phyloP scores from a whole-genome alignment of 53 echinoderm and acorn worm genomes.

The Temnopleurus reevesii region DNA sequence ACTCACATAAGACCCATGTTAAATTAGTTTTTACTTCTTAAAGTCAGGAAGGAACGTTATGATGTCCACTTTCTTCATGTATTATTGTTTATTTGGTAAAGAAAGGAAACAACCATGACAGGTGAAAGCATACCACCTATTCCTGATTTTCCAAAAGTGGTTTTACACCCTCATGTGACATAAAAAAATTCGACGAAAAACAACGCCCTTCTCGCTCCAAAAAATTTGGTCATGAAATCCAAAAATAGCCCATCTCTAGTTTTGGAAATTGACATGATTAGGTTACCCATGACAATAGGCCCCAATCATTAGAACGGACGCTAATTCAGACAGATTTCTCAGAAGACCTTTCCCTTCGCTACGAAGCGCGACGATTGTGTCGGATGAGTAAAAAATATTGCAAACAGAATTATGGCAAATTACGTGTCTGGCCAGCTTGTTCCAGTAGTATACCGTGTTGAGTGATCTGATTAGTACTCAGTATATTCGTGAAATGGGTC shows the following conservation, averaged over 20 bases:
- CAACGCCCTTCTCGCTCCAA: too few relatives aligned
- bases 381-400: neutral
- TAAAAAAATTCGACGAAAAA: too few relatives aligned
- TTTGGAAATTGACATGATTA: neutral
- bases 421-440: neutral
- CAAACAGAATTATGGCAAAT: neutral
- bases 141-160: too few relatives aligned
- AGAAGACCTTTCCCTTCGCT: neutral
- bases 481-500: neutral
- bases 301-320: neutral
- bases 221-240: neutral
- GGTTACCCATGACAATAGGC: conserved; percentile 12
- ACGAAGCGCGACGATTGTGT: neutral
- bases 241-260: neutral
- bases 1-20: too few relatives aligned
- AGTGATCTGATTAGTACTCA: neutral
- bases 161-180: too few relatives aligned
- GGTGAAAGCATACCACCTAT: too few relatives aligned
- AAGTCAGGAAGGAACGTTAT: too few relatives aligned
- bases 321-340: neutral
- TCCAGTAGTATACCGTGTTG: neutral
- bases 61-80: too few relatives aligned
- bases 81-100: too few relatives aligned
- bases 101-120: too few relatives aligned
- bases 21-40: too few relatives aligned